Evolutionary conservation across 2,888 invertebrate species (phyloP).

Genomic region (Dysmachus trigonus): DNA sequence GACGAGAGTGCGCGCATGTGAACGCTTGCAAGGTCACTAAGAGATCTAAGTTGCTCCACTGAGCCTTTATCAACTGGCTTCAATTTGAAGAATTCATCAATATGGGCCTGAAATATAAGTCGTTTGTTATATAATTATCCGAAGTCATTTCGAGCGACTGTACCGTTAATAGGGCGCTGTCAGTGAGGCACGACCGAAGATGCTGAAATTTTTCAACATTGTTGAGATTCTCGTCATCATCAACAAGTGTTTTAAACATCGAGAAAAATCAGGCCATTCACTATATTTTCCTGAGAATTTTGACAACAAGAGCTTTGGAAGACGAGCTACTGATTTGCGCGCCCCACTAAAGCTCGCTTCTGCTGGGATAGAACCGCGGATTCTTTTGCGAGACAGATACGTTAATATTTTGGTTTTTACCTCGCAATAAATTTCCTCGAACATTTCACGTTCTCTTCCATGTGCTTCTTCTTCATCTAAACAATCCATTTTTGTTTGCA

Average conservation of each 20-base stretch:
- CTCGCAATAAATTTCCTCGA: background rate
- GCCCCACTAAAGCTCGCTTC: background rate
- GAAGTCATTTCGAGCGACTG: background rate
- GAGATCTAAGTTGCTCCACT: background rate
- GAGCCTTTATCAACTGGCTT: background rate
- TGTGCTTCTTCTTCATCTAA: background rate
- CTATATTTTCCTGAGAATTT: background rate
- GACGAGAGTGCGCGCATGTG: background rate
- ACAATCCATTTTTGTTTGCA: background rate
- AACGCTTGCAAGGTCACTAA: background rate
- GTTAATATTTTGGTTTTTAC: background rate
- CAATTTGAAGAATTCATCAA: background rate
- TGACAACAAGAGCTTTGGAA: background rate
- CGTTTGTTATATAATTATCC: slow-evolving; percentile 1
- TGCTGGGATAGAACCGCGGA: background rate
- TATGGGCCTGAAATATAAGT: background rate
- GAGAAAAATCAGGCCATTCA: background rate
- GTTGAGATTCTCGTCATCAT: background rate
- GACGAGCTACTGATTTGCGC: background rate
- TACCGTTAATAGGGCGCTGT: background rate
- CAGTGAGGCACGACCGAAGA: background rate
- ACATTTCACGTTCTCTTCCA: background rate
- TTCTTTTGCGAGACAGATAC: background rate
- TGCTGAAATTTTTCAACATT: background rate
- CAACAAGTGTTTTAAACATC: background rate